Base-by-base conservation (phyloP, 1,140 invertebrate species). In the Listronotus bonariensis region DNA sequence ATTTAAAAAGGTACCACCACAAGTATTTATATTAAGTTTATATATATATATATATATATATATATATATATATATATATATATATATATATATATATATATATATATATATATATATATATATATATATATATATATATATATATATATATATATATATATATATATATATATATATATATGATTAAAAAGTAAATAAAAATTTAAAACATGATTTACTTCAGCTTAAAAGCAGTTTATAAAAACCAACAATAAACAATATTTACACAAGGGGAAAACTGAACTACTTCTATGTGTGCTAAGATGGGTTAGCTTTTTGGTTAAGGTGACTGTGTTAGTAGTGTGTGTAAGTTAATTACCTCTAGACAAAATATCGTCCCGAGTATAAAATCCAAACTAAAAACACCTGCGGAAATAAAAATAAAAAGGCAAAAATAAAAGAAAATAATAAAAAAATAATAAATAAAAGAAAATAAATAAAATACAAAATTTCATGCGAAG, bases 281-380 rank as follows among this genome's bases (percentile, higher is more conserved):
- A 62, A 69, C 70, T 72, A 72, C 70, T 53, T 60, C 70, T 70
- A 72, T 68, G 52, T 65, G 49, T 69, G 52, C 53, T 57, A 51
- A 48, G 14, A 14, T 15, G 43, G 46, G 61, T 67, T 67, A 69
- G 64, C 64, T 42, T 26, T 55, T 63, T 55, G 65, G 68, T 61
- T 65, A 46, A 54, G 57, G 48, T 66, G 48, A 61, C 6, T 45
- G 40, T 67, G 67, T 68, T 71, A 67, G 65, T 68, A 52, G 62
- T 40, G 12, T 60, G 65, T 67, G 52, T 56, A 26, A 17, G 49
- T 66, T 66, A 57, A 56, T 67, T 70, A 70, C 68, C 68, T 70
- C 53, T 54, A 67, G 54, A 38, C 45, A 62, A 52, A 58, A 49
- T 49, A 67, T 5, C 46, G 53, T 53, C 63, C 68, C 15, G 51